A percentile compares a stretch with the other conserved stretches of the same genome.
These are phyloP conservation scores for Teleiodes luculella DNA, from an alignment of 2,888 invertebrate species.

Conservation along the genomic window DNA sequence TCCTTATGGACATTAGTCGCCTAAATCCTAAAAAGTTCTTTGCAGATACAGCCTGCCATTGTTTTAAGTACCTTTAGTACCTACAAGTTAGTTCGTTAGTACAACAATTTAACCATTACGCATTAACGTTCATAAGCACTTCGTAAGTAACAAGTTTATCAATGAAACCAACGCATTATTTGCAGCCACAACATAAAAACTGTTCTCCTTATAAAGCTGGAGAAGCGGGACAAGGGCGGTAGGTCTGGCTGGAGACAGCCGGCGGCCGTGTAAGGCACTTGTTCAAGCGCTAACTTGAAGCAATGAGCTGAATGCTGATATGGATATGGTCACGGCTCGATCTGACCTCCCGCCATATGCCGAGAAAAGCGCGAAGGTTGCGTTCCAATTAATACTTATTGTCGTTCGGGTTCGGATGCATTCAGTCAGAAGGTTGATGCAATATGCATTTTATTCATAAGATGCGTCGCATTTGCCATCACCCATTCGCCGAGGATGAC, in stretches of 20 bases:
- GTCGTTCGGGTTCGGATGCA: no score
- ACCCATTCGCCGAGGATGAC: no score
- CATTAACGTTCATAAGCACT: no score
- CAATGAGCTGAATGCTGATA: background rate
- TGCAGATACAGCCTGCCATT: no score
- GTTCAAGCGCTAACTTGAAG: background rate
- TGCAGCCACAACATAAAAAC: background rate
- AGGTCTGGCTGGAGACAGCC: no score
- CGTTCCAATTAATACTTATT: no score
- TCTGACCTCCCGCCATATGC: background rate
- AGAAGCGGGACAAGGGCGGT: conserved; percentile 8
- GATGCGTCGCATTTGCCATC: background rate
- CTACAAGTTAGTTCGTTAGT: no score
- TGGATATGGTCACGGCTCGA: background rate
- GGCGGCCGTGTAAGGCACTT: background rate
- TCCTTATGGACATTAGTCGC: no score
- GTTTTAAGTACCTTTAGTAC: no score
- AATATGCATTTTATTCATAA: background rate
- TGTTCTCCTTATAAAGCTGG: background rate
- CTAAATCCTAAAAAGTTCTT: no score
- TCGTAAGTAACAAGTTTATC: background rate
- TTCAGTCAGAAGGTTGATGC: background rate
- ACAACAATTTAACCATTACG: no score
- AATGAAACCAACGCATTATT: conserved; percentile 10
- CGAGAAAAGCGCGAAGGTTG: conserved; percentile 7